Conservation (phyloP, 2,888 invertebrate species). For the Scrobipalpa atriplicella region DNA sequence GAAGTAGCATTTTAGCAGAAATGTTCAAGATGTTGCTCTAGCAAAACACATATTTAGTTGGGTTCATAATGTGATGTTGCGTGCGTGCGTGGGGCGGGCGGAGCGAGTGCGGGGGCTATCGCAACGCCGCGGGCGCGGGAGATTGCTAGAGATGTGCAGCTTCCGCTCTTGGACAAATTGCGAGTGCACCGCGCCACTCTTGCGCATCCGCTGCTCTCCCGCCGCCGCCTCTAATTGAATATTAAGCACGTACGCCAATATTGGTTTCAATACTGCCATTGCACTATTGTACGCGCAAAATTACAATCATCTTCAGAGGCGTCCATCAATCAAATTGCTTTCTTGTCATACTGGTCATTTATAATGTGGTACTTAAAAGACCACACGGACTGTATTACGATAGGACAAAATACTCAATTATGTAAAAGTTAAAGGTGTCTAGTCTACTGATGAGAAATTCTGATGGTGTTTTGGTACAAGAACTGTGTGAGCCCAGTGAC, state of each 20-base stretch:
- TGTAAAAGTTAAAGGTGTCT: not conserved
- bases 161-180: constrained; percentile 69
- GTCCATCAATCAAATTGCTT: constrained; percentile 41
- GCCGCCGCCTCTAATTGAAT: constrained; percentile 57
- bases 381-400: not conserved
- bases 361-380: constrained; percentile 4
- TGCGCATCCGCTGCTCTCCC: constrained; percentile 51
- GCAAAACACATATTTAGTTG: constrained; percentile 30
- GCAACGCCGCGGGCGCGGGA: constrained; percentile 50
- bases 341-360: constrained; percentile 1
- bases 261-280: constrained; percentile 41
- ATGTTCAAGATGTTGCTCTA: constrained; percentile 21
- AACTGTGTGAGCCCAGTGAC: constrained; percentile 46
- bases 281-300: constrained; percentile 39
- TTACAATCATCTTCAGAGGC: constrained; percentile 42
- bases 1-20: constrained; percentile 24
- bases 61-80: constrained; percentile 27
- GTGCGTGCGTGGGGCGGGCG: constrained; percentile 25
- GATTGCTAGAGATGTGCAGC: constrained; percentile 64
- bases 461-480: not conserved
- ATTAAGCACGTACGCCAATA: constrained; percentile 46
- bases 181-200: constrained; percentile 40
- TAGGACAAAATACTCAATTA: constrained; percentile 5
- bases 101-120: constrained; percentile 12
- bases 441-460: not conserved